Percentiles rank a stretch among this genome's conserved stretches.
Evolutionary conservation across 92 coral and sea anemone species (phyloP).

Genomic region (Plumapathes pennacea): DNA sequence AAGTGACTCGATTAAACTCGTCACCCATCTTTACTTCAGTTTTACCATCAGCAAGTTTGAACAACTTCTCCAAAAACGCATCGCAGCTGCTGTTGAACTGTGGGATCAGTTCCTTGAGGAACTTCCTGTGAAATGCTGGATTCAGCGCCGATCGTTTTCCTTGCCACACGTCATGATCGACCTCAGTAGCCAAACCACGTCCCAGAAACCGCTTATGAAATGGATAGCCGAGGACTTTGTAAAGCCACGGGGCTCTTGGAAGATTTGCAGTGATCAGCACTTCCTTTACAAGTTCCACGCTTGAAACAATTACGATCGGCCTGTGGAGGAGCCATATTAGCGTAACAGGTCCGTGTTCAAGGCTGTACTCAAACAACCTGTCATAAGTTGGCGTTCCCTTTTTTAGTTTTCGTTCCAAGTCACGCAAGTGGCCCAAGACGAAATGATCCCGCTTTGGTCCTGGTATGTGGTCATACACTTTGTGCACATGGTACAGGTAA

Average conservation of each 20-base stretch:
- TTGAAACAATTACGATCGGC: slow-evolving; percentile 63
- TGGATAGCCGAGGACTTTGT: slow-evolving; percentile 26
- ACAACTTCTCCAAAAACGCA: slow-evolving; percentile 39
- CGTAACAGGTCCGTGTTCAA: slow-evolving; percentile 65
- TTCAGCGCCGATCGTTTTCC: slow-evolving; percentile 27
- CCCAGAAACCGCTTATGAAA: slow-evolving; percentile 79
- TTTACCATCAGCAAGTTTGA: slow-evolving; percentile 59
- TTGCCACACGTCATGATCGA: slow-evolving; percentile 35
- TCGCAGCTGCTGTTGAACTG: slow-evolving; percentile 69
- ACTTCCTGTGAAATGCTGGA: slow-evolving; percentile 54
- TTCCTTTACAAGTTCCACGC: slow-evolving; percentile 43
- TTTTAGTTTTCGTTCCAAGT: neutral
- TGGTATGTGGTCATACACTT: slow-evolving; percentile 36
- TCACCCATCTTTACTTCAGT: slow-evolving; percentile 64
- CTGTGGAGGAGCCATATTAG: slow-evolving; percentile 66
- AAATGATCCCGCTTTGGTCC: slow-evolving; percentile 43
- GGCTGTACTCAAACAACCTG: too few species aligned
- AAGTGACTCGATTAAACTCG: slow-evolving; percentile 52
- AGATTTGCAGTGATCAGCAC: slow-evolving; percentile 49
- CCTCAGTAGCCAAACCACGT: slow-evolving; percentile 41
- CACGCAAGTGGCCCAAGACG: slow-evolving; percentile 30
- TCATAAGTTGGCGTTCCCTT: slow-evolving; percentile 7
- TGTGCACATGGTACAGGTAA: slow-evolving; percentile 24
- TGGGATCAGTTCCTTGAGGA: slow-evolving; percentile 48
- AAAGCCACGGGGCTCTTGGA: slow-evolving; percentile 41